Evolutionary conservation across 2,888 invertebrate species (phyloP).

Genomic region (Schizotus pectinicornis): DNA sequence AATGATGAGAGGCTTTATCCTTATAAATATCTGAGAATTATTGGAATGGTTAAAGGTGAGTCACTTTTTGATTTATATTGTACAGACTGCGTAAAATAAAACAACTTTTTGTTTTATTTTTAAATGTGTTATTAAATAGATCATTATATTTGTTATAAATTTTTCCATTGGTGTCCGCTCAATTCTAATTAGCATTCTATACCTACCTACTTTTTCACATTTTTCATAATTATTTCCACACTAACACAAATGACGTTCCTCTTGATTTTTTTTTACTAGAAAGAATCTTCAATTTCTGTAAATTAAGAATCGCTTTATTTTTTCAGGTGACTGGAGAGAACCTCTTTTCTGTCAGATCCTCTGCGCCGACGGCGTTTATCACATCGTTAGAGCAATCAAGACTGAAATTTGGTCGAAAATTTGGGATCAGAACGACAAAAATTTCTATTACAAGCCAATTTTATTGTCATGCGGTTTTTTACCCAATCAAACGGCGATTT

Average conservation of each 20-base stretch:
- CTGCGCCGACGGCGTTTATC: conserved; percentile 44
- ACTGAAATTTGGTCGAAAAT: conserved; percentile 69
- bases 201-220: too few species aligned
- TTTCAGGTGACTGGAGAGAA: conserved; percentile 52
- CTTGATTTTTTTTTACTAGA: not conserved
- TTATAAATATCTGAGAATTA: conserved; percentile 43
- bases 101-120: not conserved
- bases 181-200: too few species aligned
- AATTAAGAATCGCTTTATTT: too few species aligned
- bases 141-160: too few species aligned
- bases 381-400: conserved; percentile 59
- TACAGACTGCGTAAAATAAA: not conserved
- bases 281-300: too few species aligned
- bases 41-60: conserved; percentile 50
- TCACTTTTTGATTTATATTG: conserved; percentile 6
- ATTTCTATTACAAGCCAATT: conserved; percentile 63
- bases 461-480: conserved; percentile 63
- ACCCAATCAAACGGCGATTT: conserved; percentile 36
- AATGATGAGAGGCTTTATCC: conserved; percentile 32
- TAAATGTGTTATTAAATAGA: not conserved
- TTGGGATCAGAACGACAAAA: conserved; percentile 63
- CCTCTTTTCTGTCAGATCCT: conserved; percentile 65
- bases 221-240: too few species aligned
- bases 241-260: too few species aligned
- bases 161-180: too few species aligned